Evolutionary conservation across 2,888 invertebrate species (phyloP), one percentile per base, ranked within the genome.

Genomic region (Teleiodes luculella): DNA sequence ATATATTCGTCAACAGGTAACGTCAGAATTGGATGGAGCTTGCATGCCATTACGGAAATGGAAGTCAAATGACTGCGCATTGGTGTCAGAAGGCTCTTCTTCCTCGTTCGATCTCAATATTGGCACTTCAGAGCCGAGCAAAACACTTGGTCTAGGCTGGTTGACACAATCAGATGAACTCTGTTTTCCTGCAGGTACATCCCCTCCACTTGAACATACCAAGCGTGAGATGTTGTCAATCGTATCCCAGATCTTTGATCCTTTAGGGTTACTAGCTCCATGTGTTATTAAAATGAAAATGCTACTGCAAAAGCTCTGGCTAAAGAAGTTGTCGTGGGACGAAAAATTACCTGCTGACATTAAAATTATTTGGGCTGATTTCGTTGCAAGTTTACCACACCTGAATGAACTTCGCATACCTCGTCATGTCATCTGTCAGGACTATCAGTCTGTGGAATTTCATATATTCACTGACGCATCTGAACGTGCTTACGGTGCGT

Each of bases 391-490:
- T 10, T 36, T 67, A 18, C 60, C 59, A 1, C 0, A 7, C 4
- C 13, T 67, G n/a, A 63, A 62, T 48, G 18, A 57, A 7, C n/a
- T 66, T 30, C 41, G 48, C 4, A 54, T 68, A 6, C 62, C 67
- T 18, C 60, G 68, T 1, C 48, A 8, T 45, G 62, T 64, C 14
- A 16, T 62, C 11, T 66, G 62, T 55, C n/a, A n/a, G n/a, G 41
- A 59, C 49, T 58, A 55, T 8, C 43, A 41, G 30, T 7, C 7
- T 0, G 0, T 64, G 24, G 66, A 72, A 11, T 30, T 68, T 10
- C 69, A 70, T 53, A 54, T 66, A 0, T 69, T 67, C 45, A 53
- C 61, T 4, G 69, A 70, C 37, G 67, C 70, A 0, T 71, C 70
- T 6, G 59, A 67, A 41, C 43, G 47, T 2, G 70, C 68, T 0